Conservation (phyloP, 2,113 vertebrate genomes). For the Nothobranchius kuhntae region DNA sequence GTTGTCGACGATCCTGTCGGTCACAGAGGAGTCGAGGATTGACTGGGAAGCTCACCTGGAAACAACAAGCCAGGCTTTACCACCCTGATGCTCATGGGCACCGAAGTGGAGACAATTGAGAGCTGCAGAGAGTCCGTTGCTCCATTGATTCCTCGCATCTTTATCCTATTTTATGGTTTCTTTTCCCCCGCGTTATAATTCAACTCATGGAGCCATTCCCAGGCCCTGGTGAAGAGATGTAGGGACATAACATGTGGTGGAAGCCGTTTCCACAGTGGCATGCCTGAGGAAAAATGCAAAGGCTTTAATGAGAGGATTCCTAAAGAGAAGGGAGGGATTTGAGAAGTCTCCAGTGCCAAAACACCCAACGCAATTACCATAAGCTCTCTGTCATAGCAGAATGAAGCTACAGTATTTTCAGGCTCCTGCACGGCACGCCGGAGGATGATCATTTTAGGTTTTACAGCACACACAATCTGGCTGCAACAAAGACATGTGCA, state of each 20-base stretch:
- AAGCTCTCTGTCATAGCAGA: slow-evolving; percentile 53
- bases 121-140: slow-evolving; percentile 57
- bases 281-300: slow-evolving; percentile 42
- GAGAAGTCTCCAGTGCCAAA: slow-evolving; percentile 49
- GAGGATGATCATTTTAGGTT: slow-evolving; percentile 30
- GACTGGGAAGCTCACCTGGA: slow-evolving; percentile 68
- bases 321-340: slow-evolving; percentile 57
- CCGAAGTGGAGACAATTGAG: slow-evolving; percentile 64
- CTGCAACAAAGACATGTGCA: neutral
- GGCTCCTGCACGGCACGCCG: slow-evolving; percentile 13
- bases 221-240: slow-evolving; percentile 27
- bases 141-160: slow-evolving; percentile 72
- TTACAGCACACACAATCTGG: neutral
- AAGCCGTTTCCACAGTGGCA: slow-evolving; percentile 42
- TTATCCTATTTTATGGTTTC: slow-evolving; percentile 71
- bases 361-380: slow-evolving; percentile 62
- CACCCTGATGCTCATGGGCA: slow-evolving; percentile 61
- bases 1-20: slow-evolving; percentile 50
- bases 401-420: slow-evolving; percentile 49
- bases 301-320: slow-evolving; percentile 66
- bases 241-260: slow-evolving; percentile 31
- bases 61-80: slow-evolving; percentile 56
- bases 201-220: slow-evolving; percentile 56
- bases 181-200: slow-evolving; percentile 52
- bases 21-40: slow-evolving; percentile 39